phyloP scores from a whole-genome alignment of 2,888 invertebrate genomes.

The Thereva unica region DNA sequence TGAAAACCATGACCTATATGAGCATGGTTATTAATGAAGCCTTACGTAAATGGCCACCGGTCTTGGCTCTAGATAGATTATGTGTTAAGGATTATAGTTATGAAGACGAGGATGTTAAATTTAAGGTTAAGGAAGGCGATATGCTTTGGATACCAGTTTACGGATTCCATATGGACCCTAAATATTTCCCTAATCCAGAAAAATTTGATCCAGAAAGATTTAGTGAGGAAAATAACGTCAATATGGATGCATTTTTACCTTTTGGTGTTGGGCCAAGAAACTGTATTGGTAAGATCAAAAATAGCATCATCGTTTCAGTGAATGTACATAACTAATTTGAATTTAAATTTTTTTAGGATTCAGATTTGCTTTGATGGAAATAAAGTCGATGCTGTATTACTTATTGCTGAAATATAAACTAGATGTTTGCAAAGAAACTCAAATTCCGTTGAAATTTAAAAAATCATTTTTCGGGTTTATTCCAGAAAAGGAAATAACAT shows the following conservation, averaged over 20 bases:
- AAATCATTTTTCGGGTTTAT: conserved; percentile 9
- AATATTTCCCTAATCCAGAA: conserved; percentile 61
- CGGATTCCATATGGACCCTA: conserved; percentile 60
- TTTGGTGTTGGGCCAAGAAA: conserved; percentile 61
- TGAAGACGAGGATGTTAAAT: conserved; percentile 45
- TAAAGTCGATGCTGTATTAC: conserved; percentile 32
- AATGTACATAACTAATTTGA: too few species aligned
- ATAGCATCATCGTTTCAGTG: background rate
- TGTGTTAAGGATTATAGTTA: conserved; percentile 62
- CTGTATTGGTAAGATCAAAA: conserved; percentile 1
- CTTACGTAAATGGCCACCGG: conserved; percentile 62
- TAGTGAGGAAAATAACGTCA: conserved; percentile 62
- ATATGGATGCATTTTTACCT: conserved; percentile 60
- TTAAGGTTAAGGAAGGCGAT: conserved; percentile 51
- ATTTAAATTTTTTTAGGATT: conserved; percentile 32
- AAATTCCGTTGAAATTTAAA: conserved; percentile 35
- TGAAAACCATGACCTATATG: conserved; percentile 65
- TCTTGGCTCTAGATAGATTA: conserved; percentile 58
- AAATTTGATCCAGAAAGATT: conserved; percentile 66
- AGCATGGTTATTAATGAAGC: conserved; percentile 62
- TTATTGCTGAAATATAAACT: conserved; percentile 36
- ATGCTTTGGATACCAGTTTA: conserved; percentile 49
- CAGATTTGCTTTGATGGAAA: conserved; percentile 40
- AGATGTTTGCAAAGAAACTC: conserved; percentile 28
- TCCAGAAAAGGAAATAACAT: conserved; percentile 19